Conservation (phyloP, 2,888 invertebrate genomes). For the Apantesis nais region DNA sequence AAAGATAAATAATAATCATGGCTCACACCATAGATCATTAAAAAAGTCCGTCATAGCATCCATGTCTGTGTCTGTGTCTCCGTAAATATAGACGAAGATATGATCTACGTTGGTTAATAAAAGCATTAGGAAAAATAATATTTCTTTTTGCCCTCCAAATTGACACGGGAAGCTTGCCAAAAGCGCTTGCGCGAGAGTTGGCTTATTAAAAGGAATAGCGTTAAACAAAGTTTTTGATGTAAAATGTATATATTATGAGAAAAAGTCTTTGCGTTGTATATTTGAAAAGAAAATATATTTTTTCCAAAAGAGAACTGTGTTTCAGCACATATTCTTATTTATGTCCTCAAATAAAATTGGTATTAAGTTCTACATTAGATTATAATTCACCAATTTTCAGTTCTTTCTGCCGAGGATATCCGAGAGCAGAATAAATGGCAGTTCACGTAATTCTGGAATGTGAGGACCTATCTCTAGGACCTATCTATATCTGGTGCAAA, state of each 20-base stretch:
- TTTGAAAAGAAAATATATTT: too few relatives aligned
- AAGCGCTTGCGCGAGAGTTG: conserved; percentile 30
- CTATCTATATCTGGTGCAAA: too few relatives aligned
- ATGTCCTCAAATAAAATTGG: too few relatives aligned
- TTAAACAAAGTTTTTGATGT: conserved; percentile 7
- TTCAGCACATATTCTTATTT: too few relatives aligned
- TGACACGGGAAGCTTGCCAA: conserved; percentile 57
- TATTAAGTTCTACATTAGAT: too few relatives aligned
- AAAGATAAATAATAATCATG: neutral
- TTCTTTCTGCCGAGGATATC: too few relatives aligned
- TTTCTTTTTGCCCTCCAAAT: conserved; percentile 48
- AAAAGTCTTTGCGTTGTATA: neutral
- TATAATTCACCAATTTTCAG: too few relatives aligned
- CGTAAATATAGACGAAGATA: conserved; percentile 45
- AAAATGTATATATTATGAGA: neutral
- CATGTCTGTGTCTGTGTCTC: conserved; percentile 40
- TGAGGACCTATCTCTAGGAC: too few relatives aligned
- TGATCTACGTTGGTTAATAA: conserved; percentile 59
- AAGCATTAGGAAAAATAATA: conserved; percentile 58
- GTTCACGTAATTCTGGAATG: too few relatives aligned
- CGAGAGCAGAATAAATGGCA: too few relatives aligned
- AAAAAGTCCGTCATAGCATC: conserved; percentile 34
- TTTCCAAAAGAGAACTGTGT: too few relatives aligned
- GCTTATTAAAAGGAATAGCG: conserved; percentile 21
- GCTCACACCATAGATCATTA: conserved; percentile 5